Conservation (phyloP, 2,888 invertebrate species). For the Aleiodes testaceus region DNA sequence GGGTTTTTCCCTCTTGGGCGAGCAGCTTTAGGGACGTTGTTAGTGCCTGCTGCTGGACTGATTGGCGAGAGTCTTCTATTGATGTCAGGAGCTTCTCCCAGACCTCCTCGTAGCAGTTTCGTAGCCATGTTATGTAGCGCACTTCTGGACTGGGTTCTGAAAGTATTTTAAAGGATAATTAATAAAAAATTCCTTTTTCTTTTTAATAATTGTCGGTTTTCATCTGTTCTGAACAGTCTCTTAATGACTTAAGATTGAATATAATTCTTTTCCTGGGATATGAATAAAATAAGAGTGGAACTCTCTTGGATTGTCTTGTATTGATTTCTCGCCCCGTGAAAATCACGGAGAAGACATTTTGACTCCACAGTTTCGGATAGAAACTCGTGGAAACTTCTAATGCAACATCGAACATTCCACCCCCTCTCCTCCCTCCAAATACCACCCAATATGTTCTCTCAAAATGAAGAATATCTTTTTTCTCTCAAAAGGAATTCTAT, state of each 20-base stretch:
- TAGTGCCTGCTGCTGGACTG: conserved; percentile 78
- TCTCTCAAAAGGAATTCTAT: not conserved
- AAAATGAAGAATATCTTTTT: conserved; percentile 5
- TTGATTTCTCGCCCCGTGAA: too few relatives aligned
- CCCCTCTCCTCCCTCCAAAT: not conserved
- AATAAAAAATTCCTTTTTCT: too few relatives aligned
- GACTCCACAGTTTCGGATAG: too few relatives aligned
- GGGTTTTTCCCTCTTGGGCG: conserved; percentile 81
- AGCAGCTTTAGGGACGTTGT: conserved; percentile 84
- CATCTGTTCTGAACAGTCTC: too few relatives aligned
- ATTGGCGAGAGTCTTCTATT: conserved; percentile 75
- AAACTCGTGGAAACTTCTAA: not conserved
- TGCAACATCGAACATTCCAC: not conserved
- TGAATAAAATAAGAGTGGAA: too few relatives aligned
- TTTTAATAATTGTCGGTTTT: too few relatives aligned
- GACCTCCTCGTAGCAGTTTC: conserved; percentile 81
- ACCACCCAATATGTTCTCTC: too few relatives aligned
- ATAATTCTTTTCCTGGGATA: too few relatives aligned
- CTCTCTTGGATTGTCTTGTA: too few relatives aligned
- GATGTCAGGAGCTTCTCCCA: conserved; percentile 77
- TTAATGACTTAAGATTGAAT: too few relatives aligned
- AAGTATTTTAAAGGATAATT: not conserved
- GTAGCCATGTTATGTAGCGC: conserved; percentile 81
- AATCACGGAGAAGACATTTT: too few relatives aligned
- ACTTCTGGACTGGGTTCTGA: conserved; percentile 76